Evolutionary conservation across 2,797 vertebrate species (phyloP), one percentile per base, ranked within the genome.

Genomic region (Cottoperca gobio): DNA sequence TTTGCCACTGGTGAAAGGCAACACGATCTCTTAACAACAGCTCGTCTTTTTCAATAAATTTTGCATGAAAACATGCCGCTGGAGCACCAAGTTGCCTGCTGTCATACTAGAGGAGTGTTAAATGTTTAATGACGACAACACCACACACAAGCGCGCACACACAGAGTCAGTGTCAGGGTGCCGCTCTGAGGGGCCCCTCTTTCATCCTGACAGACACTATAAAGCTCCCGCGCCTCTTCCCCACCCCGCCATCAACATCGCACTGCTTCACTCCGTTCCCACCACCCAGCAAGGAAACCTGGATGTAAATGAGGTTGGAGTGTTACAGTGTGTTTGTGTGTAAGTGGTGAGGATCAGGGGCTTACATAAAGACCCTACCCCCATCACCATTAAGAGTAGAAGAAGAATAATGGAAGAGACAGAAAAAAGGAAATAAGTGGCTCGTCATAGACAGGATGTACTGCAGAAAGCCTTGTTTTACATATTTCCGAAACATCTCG

Each of bases 121-220:
- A 98, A 98, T 99, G 96, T 98, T 99, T 99, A 96, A 99, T 99
- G 97, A 96, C 94, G 95, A 97, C 97, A 98, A 96, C 97, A 98
- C 95, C 94, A 92, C 96, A 94, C 95, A 91, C 81, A 2, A 46
- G 77, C 74, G 49, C 75, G 14, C 82, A 16, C 88, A 84, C 87
- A 85, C 82, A 83, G 48, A 89, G 82, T 94, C 91, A 64, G 95
- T 96, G 96, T 96, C 96, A 97, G 95, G 95, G 96, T 96, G 94
- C 94, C 91, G 95, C 96, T 94, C 95, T 93, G 94, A 94, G 95
- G 93, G 93, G 96, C 73, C 93, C 94, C 83, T 91, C 96, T 98
- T 96, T 97, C 96, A 98, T 98, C 96, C 93, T 94, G 89, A 90
- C 95, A 95, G 95, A 93, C 95, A 95, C 95, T 87, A 89, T 83